These are phyloP conservation scores for Acanthosepion lycidas DNA, from an alignment of 2,888 invertebrate species.

Conservation along the genomic window DNA sequence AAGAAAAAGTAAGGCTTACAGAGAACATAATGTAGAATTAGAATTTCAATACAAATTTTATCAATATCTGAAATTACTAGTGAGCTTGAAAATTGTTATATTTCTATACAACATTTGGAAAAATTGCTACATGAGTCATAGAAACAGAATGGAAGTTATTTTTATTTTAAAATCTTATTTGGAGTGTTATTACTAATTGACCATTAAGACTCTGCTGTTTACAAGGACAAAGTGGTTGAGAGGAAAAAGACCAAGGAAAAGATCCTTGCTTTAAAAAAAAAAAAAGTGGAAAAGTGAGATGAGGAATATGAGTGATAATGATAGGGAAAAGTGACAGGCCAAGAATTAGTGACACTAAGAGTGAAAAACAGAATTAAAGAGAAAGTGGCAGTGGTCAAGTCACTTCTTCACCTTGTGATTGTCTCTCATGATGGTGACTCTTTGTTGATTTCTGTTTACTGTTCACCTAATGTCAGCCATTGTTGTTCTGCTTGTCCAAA, in stretches of 20 bases:
- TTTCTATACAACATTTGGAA: not conserved
- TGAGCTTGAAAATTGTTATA: not conserved
- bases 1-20: no score
- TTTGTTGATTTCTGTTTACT: not conserved
- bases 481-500: not conserved
- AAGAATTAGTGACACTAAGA: not conserved
- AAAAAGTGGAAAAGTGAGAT: no score
- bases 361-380: not conserved
- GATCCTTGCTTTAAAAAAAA: not conserved
- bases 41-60: no score
- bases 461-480: conserved; percentile 6
- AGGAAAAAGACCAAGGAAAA: not conserved
- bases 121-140: not conserved
- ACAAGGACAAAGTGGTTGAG: not conserved
- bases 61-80: no score
- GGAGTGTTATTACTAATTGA: not conserved
- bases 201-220: not conserved
- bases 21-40: no score
- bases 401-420: not conserved
- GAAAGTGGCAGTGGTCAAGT: not conserved
- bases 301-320: not conserved
- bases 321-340: not conserved
- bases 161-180: not conserved
- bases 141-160: not conserved
- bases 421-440: not conserved